Evolutionary conservation across 2,797 vertebrate species (phyloP), one percentile per base, ranked within the genome.

Genomic region (Dendrocincla tyrannina): DNA sequence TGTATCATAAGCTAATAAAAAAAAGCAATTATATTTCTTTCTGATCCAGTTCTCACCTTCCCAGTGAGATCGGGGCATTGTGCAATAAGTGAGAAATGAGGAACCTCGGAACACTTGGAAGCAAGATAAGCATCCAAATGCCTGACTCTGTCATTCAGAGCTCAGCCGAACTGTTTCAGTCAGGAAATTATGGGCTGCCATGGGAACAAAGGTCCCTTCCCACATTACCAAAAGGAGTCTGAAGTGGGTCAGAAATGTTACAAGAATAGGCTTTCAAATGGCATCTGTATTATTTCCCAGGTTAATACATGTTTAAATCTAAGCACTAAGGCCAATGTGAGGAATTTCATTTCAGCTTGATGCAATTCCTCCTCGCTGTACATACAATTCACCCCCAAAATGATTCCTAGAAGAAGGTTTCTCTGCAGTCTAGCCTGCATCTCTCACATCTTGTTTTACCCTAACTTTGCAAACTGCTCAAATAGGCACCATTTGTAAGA

Each of bases 21-120:
- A 96, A 98, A 98, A 91, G 97, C 97, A 98, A 98, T 98, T 98
- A 98, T 96, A 95, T 97, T 98, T 95, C 97, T 97, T 98, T 98
- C 97, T 98, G 97, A 98, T 98, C 97, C 97, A 95, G 95, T 97
- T 98, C 97, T 98, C 85, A 95, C 98, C 97, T 98, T 97, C 97
- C 97, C 88, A 86, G 97, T 95, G 94, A 96, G 97, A 97, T 93
- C 33, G 89, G 96, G 89, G 84, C 93, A 89, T 97, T 97, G 97
- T 96, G 96, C 97, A 98, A 98, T 85, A 95, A 87, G 94, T 83
- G 92, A 89, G 90, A 97, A 97, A 95, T 95, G 95, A 89, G 76
- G 80, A 97, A 93, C 33, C 70, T 95, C 95, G 22, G 93, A 97
- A 94, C 93, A 37, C 63, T 95, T 94, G 77, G 97, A 83, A 93